Evolutionary conservation across 2,797 vertebrate species (phyloP).

Genomic region (Threskiornis aethiopicus): DNA sequence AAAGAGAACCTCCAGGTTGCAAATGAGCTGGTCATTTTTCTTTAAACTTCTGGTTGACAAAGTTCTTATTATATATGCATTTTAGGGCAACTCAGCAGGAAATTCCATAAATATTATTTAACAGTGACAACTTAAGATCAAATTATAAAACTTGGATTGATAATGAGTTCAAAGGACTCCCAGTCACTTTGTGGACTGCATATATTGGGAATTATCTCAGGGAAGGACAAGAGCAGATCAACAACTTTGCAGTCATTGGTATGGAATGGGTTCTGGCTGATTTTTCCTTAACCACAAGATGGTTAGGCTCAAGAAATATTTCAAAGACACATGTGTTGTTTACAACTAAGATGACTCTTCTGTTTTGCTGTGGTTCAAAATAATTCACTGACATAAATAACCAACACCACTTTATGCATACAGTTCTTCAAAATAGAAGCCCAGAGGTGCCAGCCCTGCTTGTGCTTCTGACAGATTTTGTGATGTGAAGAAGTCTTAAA

Average conservation of each 20-base stretch:
- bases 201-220: neutral
- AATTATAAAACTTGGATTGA: neutral
- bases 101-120: neutral
- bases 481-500: neutral
- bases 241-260: neutral
- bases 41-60: neutral
- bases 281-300: neutral
- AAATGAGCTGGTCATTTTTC: neutral
- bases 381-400: neutral
- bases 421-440: neutral
- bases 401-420: fast-evolving
- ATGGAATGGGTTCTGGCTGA: fast-evolving
- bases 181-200: neutral
- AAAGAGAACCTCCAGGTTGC: neutral
- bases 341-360: neutral
- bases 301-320: neutral
- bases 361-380: neutral
- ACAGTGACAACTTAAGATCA: neutral
- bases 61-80: neutral
- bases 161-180: neutral
- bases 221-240: neutral
- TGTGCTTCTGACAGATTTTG: neutral
- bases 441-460: fast-evolving
- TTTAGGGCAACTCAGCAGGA: neutral
- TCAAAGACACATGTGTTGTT: neutral